Percentiles rank a stretch among this genome's conserved stretches.
Conservation (phyloP, 2,888 invertebrate species). For the Prosapia bicincta region DNA sequence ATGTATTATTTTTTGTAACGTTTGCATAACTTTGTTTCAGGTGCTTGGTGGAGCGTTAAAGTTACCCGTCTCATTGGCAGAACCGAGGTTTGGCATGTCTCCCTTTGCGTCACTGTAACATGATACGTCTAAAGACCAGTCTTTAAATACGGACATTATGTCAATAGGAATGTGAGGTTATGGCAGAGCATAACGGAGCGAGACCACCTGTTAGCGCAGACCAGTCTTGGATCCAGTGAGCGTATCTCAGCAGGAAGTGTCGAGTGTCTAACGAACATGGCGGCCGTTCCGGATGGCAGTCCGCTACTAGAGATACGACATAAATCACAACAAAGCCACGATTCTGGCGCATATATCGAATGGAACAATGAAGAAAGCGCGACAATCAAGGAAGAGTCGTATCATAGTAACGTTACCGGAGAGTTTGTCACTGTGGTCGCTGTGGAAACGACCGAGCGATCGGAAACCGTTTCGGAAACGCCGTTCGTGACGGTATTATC, state of each 20-base stretch:
- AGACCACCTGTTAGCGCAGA: not conserved
- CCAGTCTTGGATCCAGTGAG: not conserved
- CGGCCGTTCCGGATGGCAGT: not conserved
- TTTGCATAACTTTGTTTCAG: no score
- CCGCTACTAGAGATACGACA: conserved; percentile 37
- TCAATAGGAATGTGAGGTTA: not conserved
- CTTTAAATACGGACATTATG: not conserved
- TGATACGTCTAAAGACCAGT: not conserved
- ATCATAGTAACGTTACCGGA: conserved; percentile 43
- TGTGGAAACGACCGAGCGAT: conserved; percentile 47
- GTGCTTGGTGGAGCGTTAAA: no score
- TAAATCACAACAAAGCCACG: conserved; percentile 42
- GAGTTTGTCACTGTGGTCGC: conserved; percentile 59
- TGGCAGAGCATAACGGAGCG: not conserved
- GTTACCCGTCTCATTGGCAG: no score
- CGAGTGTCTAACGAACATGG: not conserved
- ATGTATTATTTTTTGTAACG: no score
- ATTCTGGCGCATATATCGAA: conserved; percentile 43
- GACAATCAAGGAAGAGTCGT: conserved; percentile 23
- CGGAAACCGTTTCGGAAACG: conserved; percentile 41
- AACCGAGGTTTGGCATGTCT: not conserved
- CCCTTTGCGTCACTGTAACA: not conserved
- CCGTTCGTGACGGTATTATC: conserved; percentile 59
- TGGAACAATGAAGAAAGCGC: conserved; percentile 38
- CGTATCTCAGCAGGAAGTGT: not conserved